Base-by-base conservation (phyloP, 2,888 invertebrate species). In the Ligdia adustata region DNA sequence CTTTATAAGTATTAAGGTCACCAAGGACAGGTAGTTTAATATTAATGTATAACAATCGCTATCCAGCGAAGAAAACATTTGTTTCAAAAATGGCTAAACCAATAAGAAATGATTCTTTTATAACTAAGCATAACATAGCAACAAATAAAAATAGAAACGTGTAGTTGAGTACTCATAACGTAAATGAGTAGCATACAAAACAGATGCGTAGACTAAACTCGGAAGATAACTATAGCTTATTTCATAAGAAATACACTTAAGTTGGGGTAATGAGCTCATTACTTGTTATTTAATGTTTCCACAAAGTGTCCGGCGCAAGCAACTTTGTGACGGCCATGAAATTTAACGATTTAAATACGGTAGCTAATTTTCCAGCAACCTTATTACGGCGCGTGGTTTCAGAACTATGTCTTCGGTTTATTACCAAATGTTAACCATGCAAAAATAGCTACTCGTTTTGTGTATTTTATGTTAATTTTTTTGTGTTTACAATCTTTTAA, bases 301-400 rank as follows among this genome's bases (percentile, higher is more conserved):
- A 44, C 50, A 35, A 44, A 40, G 44, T 50, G 50, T 35, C 31
- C 27, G 42, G 42, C 27, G 35, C 40, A 5, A 31, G 48, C 48
- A 48, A 48, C 48, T 38, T 48, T 48, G 48, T 48, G 16, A 33
- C 22, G 28, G 28, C 33, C 38, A 38, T 48, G 32, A 48, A 48
- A 48, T 48, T 48, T 48, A 43, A 48, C 38, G 48, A 48, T 48
- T 48, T 43, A 48, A 42, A 48, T 48, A 48, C 42, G 37, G 42
- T 18, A 38, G 38, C 42, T 48, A 38, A 48, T 48, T 48, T 48
- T 42, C 48, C 32, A 48, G 37, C 37, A 20, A 37, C 37, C 41
- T 47, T 37, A 35, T 27, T 41, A 41, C 14, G 26, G 33, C 6
- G 3, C 9, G 15, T 26, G 26, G 32, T 48, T 41, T 37, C 12